Base-by-base conservation (phyloP, 2,113 vertebrate species). In the Heterochromis multidens region DNA sequence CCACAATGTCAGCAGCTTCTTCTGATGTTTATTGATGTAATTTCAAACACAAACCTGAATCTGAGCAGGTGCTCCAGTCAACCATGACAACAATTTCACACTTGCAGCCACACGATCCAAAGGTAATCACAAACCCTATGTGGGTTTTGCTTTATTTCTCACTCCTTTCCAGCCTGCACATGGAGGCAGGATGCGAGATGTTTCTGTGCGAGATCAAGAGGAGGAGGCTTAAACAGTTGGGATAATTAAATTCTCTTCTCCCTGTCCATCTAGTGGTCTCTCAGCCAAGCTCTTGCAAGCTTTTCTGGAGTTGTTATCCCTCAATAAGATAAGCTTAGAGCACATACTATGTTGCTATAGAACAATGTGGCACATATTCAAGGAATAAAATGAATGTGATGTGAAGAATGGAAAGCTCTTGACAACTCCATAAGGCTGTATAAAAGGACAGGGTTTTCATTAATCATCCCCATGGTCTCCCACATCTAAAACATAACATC, bases 61-160 rank as follows among this genome's bases (percentile, higher is more conserved):
- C 83, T 40, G 25, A n/a, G n/a, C 88, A 87, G 74, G 93, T 90
- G 88, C 82, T 77, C 23, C 81, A 31, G 46, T 77, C 27, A 31
- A 31, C 85, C 67, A 57, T 87, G 84, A 77, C 85, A 84, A 79
- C 87, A 88, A 89, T 92, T 90, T 93, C 88, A 91, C 86, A 83
- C 88, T 72, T 5, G 11, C 21, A 84, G 65, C 60, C 35, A 54
- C 59, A 33, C 19, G 1, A 88, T 80, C 57, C 56, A 57, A 76
- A 81, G 43, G 81, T 87, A 88, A 82, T 87, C 72, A 65, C 54
- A 84, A 67, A 77, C 33, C 81, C 60, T 87, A 58, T 62, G 46
- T 86, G 72, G 87, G 59, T 79, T 84, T 88, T 76, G 21, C 79
- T 82, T 54, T 80, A 46, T 59, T 33, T 88, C 63, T 56, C 43